Evolutionary conservation across 2,113 vertebrate genomes (phyloP).

Genomic region (Dasyornis broadbenti): DNA sequence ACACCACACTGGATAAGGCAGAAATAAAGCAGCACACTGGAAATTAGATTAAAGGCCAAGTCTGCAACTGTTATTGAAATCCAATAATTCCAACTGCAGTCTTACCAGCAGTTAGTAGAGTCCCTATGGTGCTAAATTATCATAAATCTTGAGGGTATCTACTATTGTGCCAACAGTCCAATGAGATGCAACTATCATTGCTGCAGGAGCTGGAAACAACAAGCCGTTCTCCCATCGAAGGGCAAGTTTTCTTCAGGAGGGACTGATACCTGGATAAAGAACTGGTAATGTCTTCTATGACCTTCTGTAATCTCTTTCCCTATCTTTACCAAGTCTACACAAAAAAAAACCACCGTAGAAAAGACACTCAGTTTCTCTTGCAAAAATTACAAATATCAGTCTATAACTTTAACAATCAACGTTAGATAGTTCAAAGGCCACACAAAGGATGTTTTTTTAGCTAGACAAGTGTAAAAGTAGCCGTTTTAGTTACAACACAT

Average conservation of each 20-base stretch:
- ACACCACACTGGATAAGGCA: conserved; percentile 28
- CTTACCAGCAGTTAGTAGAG: conserved; percentile 52
- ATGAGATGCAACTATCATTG: not conserved
- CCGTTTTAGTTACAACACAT: not conserved
- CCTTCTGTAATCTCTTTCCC: not conserved
- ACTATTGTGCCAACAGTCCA: not conserved
- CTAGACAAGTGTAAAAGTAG: not conserved
- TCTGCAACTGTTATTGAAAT: conserved; percentile 62
- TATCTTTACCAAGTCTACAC: not conserved
- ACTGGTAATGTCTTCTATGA: not conserved
- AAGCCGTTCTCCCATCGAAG: not conserved
- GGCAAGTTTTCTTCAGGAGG: not conserved
- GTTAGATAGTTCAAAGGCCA: not conserved
- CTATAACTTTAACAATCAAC: not conserved
- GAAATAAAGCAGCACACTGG: conserved; percentile 57
- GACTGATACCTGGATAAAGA: not conserved
- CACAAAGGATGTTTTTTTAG: not conserved
- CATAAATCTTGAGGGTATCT: conserved; percentile 43
- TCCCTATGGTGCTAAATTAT: conserved; percentile 51
- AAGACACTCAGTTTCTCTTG: not conserved
- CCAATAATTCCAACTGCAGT: conserved; percentile 53
- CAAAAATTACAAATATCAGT: not conserved
- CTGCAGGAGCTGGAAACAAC: not conserved
- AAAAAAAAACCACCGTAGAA: not conserved
- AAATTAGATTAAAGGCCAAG: conserved; percentile 61